A percentile compares a stretch with the other conserved stretches of the same genome.
Conservation (phyloP, 1,140 invertebrate species). For the Brachionus asplanchnoidis region DNA sequence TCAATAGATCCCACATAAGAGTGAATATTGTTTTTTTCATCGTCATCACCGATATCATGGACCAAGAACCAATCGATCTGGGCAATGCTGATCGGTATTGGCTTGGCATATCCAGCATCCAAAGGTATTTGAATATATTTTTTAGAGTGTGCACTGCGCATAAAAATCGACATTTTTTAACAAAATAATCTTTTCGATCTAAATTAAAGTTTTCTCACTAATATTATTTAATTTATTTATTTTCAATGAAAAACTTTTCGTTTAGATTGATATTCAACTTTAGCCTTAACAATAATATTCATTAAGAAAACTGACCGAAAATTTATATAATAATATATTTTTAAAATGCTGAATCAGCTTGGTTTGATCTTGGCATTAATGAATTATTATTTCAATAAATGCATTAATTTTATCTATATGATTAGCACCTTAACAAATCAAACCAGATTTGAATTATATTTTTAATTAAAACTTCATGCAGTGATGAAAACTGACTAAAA, state of each 20-base stretch:
- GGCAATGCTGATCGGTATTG: not conserved
- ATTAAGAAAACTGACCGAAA: not conserved
- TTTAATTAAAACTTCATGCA: slow-evolving; percentile 22
- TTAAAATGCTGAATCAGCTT: not conserved
- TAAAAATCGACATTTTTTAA: not conserved
- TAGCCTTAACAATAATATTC: not conserved
- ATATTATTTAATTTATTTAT: not conserved
- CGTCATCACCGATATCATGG: not conserved
- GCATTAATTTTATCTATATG: not conserved
- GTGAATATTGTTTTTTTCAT: not conserved
- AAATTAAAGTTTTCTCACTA: slow-evolving; percentile 1
- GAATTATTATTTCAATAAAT: not conserved
- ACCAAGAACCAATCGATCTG: not conserved
- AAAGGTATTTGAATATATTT: not conserved
- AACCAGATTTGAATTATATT: not conserved
- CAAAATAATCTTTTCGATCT: not conserved
- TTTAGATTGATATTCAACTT: not conserved
- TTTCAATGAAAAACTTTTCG: not conserved
- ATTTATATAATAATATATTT: not conserved
- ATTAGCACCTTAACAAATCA: slow-evolving; percentile 3
- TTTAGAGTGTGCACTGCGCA: not conserved
- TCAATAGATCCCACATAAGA: not conserved
- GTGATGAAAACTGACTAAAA: not conserved
- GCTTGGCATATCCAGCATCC: not conserved
- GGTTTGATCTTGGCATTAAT: not conserved